A percentile compares a stretch with the other conserved stretches of the same genome.
phyloP scores from a whole-genome alignment of 2,113 vertebrate genomes.

The Willisornis vidua region DNA sequence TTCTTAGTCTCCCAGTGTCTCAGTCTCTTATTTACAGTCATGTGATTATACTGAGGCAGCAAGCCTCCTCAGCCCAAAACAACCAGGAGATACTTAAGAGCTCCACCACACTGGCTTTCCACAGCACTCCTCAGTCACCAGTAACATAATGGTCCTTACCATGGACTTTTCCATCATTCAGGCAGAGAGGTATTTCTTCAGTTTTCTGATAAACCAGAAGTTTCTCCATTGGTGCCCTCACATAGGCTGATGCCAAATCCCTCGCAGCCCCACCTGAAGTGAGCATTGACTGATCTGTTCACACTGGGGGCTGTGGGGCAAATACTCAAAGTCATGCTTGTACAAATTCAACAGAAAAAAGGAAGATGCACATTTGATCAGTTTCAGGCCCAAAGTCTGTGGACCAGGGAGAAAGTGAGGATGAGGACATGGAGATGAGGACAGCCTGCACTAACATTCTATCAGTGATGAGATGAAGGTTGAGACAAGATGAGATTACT shows the following conservation, averaged over 20 bases:
- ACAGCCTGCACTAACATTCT: neutral
- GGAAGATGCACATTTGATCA: neutral
- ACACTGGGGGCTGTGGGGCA: neutral
- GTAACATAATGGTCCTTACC: neutral
- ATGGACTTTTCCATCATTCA: neutral
- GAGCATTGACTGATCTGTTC: neutral
- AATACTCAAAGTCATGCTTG: neutral
- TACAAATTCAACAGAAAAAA: neutral
- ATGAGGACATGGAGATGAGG: neutral
- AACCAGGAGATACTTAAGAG: neutral
- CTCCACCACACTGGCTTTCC: neutral
- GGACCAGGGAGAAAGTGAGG: neutral
- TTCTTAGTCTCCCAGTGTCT: neutral
- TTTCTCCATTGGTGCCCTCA: neutral
- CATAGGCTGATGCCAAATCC: neutral
- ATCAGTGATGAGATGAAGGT: neutral
- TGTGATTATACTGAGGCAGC: neutral
- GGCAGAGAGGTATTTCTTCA: neutral
- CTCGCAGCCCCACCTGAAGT: neutral
- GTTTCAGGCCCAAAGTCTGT: neutral
- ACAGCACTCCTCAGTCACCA: neutral
- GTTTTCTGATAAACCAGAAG: neutral
- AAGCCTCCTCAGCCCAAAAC: neutral
- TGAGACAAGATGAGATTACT: neutral
- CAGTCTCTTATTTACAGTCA: neutral